A percentile compares a stretch with the other conserved stretches of the same genome.
Conservation (phyloP, 2,888 invertebrate genomes). For the Ophioninae sp. region DNA sequence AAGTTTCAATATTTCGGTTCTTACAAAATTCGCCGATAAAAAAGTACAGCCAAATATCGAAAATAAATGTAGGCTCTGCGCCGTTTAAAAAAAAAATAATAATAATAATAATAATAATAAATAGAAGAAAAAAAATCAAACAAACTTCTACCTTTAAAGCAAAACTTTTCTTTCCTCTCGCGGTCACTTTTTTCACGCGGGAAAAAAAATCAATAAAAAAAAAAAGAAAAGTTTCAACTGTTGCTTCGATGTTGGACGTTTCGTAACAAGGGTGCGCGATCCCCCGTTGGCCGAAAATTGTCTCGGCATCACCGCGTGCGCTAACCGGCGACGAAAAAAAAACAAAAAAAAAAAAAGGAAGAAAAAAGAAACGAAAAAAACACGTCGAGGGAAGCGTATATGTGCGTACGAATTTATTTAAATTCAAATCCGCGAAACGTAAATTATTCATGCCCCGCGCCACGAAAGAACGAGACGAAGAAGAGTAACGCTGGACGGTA, state of each 20-base stretch:
- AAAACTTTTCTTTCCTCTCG: no score
- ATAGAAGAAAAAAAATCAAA: no score
- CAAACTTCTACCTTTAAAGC: no score
- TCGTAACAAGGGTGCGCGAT: not conserved
- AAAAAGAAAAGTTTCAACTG: not conserved
- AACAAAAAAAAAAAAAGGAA: no score
- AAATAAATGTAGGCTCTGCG: not conserved
- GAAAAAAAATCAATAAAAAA: no score
- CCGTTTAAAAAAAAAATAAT: no score
- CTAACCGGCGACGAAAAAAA: not conserved
- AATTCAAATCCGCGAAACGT: slow-evolving; percentile 67
- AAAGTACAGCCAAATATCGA: not conserved
- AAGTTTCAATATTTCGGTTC: not conserved
- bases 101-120: no score
- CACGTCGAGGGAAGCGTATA: slow-evolving; percentile 6
- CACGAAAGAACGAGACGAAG: slow-evolving; percentile 19
- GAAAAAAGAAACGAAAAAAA: no score
- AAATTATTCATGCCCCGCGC: slow-evolving; percentile 72
- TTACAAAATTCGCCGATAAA: no score
- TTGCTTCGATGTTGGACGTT: not conserved
- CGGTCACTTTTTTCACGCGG: no score
- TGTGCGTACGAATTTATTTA: slow-evolving; percentile 70
- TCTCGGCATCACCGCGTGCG: not conserved
- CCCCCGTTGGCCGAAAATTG: not conserved
- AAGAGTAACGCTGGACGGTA: not conserved